These are phyloP conservation scores for Drosophila ercepeae DNA, from an alignment of 1,140 invertebrate species.

Conservation along the genomic window DNA sequence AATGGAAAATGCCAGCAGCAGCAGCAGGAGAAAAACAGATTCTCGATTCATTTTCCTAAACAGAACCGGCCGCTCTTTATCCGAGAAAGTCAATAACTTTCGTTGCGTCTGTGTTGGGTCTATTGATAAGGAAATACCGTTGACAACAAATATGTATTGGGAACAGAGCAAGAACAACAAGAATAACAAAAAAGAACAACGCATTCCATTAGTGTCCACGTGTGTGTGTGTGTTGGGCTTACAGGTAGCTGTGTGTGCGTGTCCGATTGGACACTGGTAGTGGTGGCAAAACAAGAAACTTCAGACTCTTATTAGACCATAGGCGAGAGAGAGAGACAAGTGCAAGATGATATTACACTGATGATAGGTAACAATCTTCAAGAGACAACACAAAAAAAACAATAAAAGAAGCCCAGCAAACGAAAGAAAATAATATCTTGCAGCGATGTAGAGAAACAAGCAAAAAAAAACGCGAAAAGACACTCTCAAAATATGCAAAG, in stretches of 20 bases:
- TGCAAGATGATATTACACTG: constrained; percentile 42
- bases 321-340: constrained; percentile 58
- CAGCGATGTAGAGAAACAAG: constrained; percentile 37
- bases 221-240: constrained; percentile 14
- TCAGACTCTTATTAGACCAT: constrained; percentile 13
- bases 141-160: constrained; percentile 75
- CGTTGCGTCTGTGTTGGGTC: constrained; percentile 15
- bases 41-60: constrained; percentile 24
- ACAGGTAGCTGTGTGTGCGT: constrained; percentile 22
- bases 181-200: constrained; percentile 38
- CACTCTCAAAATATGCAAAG: constrained; percentile 38
- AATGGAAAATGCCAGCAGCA: constrained; percentile 49
- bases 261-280: constrained; percentile 14
- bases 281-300: constrained; percentile 72
- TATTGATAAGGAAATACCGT: constrained; percentile 70
- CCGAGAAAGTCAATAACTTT: constrained; percentile 25
- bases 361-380: constrained; percentile 62
- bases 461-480: constrained; percentile 48
- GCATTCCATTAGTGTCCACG: constrained; percentile 47
- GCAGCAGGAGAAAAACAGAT: constrained; percentile 36
- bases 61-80: constrained; percentile 17
- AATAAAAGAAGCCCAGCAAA: constrained; percentile 46
- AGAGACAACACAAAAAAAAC: constrained; percentile 50
- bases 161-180: constrained; percentile 44
- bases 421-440: constrained; percentile 44